These are phyloP conservation scores for Gryllus bimaculatus DNA, from an alignment of 1,140 invertebrate genomes.

Conservation along the genomic window DNA sequence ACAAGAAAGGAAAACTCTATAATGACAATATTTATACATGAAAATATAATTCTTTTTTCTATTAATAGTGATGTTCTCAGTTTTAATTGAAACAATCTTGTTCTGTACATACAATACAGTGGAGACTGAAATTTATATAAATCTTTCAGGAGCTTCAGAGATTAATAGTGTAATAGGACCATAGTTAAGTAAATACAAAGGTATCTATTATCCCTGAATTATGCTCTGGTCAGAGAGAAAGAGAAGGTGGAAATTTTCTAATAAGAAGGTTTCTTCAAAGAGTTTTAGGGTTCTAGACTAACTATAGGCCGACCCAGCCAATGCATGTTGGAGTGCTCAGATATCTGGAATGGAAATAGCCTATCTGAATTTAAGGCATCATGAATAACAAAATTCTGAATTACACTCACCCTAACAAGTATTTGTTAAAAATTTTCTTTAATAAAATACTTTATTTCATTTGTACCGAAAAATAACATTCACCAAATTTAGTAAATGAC, in stretches of 20 bases:
- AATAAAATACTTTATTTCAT: background rate
- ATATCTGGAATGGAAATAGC: background rate
- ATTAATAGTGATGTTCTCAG: constrained; percentile 4
- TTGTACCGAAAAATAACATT: constrained; percentile 1
- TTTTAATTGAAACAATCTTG: background rate
- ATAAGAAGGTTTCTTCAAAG: too few relatives aligned
- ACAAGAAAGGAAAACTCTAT: background rate
- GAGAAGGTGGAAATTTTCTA: too few relatives aligned
- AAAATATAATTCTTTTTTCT: constrained; percentile 4
- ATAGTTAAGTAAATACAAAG: background rate
- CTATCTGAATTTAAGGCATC: background rate
- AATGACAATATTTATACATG: background rate
- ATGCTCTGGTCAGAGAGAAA: background rate
- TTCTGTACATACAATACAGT: background rate
- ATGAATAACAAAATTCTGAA: background rate
- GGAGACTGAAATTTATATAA: background rate
- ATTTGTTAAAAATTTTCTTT: background rate
- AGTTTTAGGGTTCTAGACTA: background rate
- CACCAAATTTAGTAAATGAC: background rate
- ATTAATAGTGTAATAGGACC: background rate
- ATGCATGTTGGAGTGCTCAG: background rate
- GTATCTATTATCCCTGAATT: background rate
- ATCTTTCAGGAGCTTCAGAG: background rate
- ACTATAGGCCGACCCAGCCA: background rate
- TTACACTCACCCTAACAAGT: background rate